Conservation (phyloP, 1,140 invertebrate genomes). For the Procambarus clarkii region DNA sequence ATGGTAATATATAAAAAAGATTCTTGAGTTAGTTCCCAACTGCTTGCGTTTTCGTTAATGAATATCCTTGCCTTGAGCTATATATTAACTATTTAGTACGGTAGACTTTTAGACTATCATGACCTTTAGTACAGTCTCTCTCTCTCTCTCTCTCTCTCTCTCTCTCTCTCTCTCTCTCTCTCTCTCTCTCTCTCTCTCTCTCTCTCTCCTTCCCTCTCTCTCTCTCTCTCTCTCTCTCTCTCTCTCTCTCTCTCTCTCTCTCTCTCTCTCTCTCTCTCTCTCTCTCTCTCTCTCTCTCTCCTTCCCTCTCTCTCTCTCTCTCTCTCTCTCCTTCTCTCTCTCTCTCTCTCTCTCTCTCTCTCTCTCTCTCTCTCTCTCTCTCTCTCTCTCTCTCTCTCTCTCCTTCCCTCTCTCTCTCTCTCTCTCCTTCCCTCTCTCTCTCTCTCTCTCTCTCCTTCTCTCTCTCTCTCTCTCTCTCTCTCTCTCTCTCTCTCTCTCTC, state of each 20-base stretch:
- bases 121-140: too few species aligned
- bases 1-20: too few species aligned
- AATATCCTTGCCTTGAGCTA: too few species aligned
- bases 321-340: background rate
- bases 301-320: background rate
- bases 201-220: slow-evolving; percentile 16
- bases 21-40: too few species aligned
- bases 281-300: background rate
- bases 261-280: slow-evolving; percentile 9
- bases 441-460: too few species aligned
- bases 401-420: too few species aligned
- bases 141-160: too few species aligned
- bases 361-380: background rate
- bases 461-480: slow-evolving; percentile 4
- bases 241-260: slow-evolving; percentile 24
- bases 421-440: too few species aligned
- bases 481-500: background rate
- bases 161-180: too few species aligned
- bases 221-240: slow-evolving; percentile 21
- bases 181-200: slow-evolving; percentile 28
- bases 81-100: too few species aligned
- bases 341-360: slow-evolving; percentile 5
- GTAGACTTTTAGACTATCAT: too few species aligned
- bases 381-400: background rate
- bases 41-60: too few species aligned